These are phyloP conservation scores for Chionoecetes opilio DNA, from an alignment of 1,140 invertebrate genomes.

Conservation along the genomic window DNA sequence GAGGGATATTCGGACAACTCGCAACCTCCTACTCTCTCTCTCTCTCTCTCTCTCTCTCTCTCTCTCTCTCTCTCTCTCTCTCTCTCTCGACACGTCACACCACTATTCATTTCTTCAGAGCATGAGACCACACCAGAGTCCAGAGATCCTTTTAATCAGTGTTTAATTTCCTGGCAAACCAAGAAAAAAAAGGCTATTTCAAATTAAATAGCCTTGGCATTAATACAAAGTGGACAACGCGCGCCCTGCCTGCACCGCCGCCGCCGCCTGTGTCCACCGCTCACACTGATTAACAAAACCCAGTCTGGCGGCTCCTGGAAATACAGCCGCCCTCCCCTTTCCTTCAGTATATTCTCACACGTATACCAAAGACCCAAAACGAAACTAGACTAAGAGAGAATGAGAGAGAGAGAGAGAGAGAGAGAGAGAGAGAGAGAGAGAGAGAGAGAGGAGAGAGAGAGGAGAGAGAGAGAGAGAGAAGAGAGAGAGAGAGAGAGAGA, in stretches of 20 bases:
- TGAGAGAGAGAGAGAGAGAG: not conserved
- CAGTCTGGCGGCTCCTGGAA: slow-evolving; percentile 54
- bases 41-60: not conserved
- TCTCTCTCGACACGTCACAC: not conserved
- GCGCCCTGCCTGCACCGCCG: not conserved
- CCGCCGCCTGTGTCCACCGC: slow-evolving; percentile 57
- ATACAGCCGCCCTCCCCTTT: slow-evolving; percentile 55
- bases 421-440: not conserved
- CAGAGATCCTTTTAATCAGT: slow-evolving; percentile 21
- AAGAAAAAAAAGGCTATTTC: slow-evolving; percentile 37
- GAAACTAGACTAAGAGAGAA: slow-evolving; percentile 34
- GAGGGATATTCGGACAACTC: slow-evolving; percentile 41
- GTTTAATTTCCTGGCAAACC: slow-evolving; percentile 38
- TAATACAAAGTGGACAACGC: slow-evolving; percentile 48
- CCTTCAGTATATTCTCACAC: slow-evolving; percentile 64
- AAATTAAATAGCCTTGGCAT: slow-evolving; percentile 40
- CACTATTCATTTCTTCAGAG: slow-evolving; percentile 10
- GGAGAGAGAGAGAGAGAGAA: not conserved
- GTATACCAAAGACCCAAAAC: slow-evolving; percentile 30
- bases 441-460: not conserved
- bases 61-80: not conserved
- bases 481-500: not conserved
- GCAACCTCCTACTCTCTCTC: not conserved
- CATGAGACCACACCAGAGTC: not conserved
- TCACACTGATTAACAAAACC: slow-evolving; percentile 70